Percentiles rank a stretch among this genome's conserved stretches.
Conservation (phyloP, 2,797 vertebrate genomes). For the Kryptopterus vitreolus region DNA sequence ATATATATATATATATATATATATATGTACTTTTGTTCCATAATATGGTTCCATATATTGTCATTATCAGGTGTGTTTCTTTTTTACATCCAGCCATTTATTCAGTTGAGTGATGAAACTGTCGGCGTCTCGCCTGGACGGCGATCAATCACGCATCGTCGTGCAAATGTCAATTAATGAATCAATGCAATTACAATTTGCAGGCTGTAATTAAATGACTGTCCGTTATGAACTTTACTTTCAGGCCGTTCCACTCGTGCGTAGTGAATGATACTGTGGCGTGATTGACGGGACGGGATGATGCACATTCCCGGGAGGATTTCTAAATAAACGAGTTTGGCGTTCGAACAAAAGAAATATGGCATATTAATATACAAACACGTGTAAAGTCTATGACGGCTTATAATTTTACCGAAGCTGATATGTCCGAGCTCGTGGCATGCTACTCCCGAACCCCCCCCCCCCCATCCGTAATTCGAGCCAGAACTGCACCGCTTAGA, state of each 20-base stretch:
- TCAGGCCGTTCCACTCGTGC: conserved; percentile 37
- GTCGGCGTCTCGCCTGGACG: conserved; percentile 18
- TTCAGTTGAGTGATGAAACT: conserved; percentile 38
- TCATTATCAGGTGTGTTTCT: too few species aligned
- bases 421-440: background rate
- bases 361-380: background rate
- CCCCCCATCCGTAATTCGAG: too few species aligned
- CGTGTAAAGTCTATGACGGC: too few species aligned
- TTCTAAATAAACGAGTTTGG: conserved; percentile 27
- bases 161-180: conserved; percentile 57
- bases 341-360: background rate
- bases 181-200: conserved; percentile 47
- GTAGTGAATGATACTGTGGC: conserved; percentile 29
- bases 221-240: conserved; percentile 68
- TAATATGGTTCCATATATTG: too few species aligned
- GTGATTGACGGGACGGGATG: conserved; percentile 36
- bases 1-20: too few species aligned
- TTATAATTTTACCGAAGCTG: too few species aligned
- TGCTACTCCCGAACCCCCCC: too few species aligned
- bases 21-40: too few species aligned
- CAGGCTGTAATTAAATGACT: conserved; percentile 57
- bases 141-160: conserved; percentile 49
- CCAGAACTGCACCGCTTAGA: conserved; percentile 12
- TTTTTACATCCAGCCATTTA: background rate
- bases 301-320: conserved; percentile 33